phyloP scores from a whole-genome alignment of 2,888 invertebrate genomes.

The Zhengitettix transpicula region DNA sequence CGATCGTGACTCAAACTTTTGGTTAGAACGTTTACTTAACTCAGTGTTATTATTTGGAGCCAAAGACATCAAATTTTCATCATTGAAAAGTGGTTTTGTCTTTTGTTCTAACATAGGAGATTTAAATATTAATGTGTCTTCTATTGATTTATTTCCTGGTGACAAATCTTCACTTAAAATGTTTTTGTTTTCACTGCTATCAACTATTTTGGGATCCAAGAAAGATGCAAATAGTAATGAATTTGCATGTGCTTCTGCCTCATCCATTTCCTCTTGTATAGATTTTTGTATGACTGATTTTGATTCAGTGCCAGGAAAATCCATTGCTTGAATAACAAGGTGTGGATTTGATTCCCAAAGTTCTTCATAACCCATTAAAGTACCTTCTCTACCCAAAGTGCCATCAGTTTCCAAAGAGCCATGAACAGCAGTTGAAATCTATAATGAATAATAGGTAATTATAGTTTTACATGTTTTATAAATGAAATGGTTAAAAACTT shows the following conservation, averaged over 20 bases:
- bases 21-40: background rate
- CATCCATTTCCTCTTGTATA: background rate
- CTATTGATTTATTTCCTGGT: constrained; percentile 2
- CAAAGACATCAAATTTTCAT: background rate
- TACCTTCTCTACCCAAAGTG: constrained; percentile 17
- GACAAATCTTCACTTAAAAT: background rate
- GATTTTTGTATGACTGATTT: background rate
- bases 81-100: background rate
- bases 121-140: background rate
- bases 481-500: too few relatives aligned
- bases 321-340: background rate
- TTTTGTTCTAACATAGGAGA: background rate
- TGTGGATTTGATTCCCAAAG: constrained; percentile 17
- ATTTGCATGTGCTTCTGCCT: background rate
- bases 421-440: background rate
- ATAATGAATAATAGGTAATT: too few relatives aligned
- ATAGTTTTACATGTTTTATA: too few relatives aligned
- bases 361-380: constrained; percentile 18
- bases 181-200: background rate
- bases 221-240: background rate
- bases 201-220: background rate
- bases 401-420: constrained; percentile 6
- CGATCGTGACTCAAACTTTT: constrained; percentile 15
- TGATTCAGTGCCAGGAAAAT: background rate
- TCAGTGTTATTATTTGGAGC: background rate